phyloP scores from a whole-genome alignment of 2,113 vertebrate species.

The Narcine bancroftii region DNA sequence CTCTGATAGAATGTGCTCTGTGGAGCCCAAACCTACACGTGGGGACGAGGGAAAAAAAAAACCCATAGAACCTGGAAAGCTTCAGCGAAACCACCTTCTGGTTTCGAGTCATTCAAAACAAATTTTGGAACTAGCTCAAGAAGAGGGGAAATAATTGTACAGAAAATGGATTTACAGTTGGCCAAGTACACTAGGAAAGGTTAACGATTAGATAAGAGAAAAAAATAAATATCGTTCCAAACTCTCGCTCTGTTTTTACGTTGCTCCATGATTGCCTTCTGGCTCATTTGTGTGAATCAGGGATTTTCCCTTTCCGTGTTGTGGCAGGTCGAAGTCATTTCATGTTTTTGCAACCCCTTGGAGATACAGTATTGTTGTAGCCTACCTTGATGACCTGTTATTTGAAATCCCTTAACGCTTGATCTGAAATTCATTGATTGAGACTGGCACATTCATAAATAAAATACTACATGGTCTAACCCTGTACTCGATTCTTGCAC shows the following conservation, averaged over 20 bases:
- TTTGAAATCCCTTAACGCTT: not conserved
- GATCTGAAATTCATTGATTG: not conserved
- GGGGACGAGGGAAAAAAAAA: too few relatives aligned
- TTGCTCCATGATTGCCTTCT: not conserved
- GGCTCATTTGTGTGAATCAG: too few relatives aligned
- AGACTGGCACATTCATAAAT: not conserved
- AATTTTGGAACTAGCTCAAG: not conserved
- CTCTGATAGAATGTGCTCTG: too few relatives aligned
- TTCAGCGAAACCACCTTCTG: too few relatives aligned
- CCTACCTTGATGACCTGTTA: not conserved
- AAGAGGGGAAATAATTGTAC: not conserved
- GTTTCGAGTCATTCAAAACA: not conserved
- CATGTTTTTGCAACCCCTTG: not conserved
- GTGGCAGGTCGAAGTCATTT: not conserved
- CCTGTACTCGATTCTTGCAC: not conserved
- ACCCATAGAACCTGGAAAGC: too few relatives aligned
- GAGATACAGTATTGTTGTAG: too few relatives aligned
- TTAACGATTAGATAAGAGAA: not conserved
- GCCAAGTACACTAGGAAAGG: not conserved
- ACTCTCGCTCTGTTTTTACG: not conserved
- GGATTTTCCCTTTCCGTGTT: not conserved
- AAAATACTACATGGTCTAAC: not conserved
- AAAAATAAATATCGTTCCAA: not conserved
- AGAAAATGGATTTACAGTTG: not conserved
- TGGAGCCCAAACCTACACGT: not conserved